Base-by-base conservation (phyloP, 1,140 invertebrate species). In the Drosophila elegans region DNA sequence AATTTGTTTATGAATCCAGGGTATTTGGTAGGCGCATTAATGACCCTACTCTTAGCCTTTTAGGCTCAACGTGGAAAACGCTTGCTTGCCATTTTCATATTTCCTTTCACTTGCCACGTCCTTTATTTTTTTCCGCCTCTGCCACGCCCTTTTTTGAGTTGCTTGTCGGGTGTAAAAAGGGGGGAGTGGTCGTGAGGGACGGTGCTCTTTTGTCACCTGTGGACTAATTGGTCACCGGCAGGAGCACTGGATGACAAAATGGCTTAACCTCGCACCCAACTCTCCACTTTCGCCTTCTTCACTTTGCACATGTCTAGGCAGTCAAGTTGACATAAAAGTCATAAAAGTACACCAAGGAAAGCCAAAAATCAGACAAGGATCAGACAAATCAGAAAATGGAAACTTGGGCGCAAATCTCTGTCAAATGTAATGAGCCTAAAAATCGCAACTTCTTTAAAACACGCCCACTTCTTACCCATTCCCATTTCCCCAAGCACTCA, bases 391-490 rank as follows among this genome's bases (percentile, higher is more conserved):
- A 21, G 16, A 21, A 21, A 42, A 42, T 21, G 27, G 49, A 79
- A 89, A 79, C 51, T 83, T 88, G 73, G 61, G 48, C 48, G 46
- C 67, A 80, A 85, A 85, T 81, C 60, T 79, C 88, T 83, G 79
- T 69, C 79, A 88, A 80, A 89, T 77, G 80, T 88, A 88, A 88
- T 88, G 83, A 83, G 83, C 79, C 84, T 68, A 67, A 79, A 88
- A 88, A 88, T 86, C 55, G 78, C 49, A 42, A 59, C 36, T 55
- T 41, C 57, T 62, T 41, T 54, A 38, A 11, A 11, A 38, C 29
- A 57, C 51, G 32, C 12, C 7, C 10, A 16, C 42, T 16, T 12
- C 42, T 16, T 12, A 21, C 13, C 39, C 12, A 3, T 7, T 7
- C 16, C 16, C 29, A 34, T 29, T 45, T 44, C 16, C n/a, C 3